These are phyloP conservation scores for Andrena fulva DNA, from an alignment of 2,888 invertebrate genomes.

Conservation along the genomic window DNA sequence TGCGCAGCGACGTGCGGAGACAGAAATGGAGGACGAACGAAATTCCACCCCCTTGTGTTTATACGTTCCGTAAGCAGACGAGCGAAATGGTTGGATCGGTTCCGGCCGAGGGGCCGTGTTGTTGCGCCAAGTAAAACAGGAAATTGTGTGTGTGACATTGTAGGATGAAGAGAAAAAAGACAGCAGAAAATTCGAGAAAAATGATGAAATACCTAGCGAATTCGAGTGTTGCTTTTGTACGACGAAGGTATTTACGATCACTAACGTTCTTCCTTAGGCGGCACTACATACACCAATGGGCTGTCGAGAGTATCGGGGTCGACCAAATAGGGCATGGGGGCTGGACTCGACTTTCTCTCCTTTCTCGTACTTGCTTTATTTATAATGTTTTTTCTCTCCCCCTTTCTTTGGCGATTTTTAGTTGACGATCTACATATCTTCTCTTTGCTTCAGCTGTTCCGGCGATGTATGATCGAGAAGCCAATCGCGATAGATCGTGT, in stretches of 20 bases:
- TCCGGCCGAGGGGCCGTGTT: slow-evolving; percentile 38
- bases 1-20: too few relatives aligned
- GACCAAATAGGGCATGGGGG: slow-evolving; percentile 6
- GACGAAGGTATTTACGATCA: slow-evolving; percentile 91
- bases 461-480: not conserved
- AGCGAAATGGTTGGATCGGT: slow-evolving; percentile 67
- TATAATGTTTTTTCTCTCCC: not conserved
- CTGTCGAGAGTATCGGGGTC: slow-evolving; percentile 55
- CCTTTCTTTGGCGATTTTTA: too few relatives aligned
- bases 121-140: slow-evolving; percentile 67
- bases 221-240: slow-evolving; percentile 99
- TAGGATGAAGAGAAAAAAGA: slow-evolving; percentile 89
- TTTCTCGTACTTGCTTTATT: not conserved
- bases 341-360: not conserved
- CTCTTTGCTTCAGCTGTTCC: slow-evolving; percentile 15
- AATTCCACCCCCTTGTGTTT: not conserved
- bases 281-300: slow-evolving; percentile 74
- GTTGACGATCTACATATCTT: not conserved
- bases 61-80: not conserved
- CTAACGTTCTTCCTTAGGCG: slow-evolving; percentile 71
- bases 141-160: slow-evolving; percentile 81
- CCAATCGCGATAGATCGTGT: slow-evolving; percentile 1
- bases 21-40: not conserved
- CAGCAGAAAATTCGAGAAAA: slow-evolving; percentile 88
- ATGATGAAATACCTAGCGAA: slow-evolving; percentile 96